These are phyloP conservation scores for Caenorhabditis macrosperma DNA, from an alignment of 2,888 invertebrate genomes.

Conservation along the genomic window DNA sequence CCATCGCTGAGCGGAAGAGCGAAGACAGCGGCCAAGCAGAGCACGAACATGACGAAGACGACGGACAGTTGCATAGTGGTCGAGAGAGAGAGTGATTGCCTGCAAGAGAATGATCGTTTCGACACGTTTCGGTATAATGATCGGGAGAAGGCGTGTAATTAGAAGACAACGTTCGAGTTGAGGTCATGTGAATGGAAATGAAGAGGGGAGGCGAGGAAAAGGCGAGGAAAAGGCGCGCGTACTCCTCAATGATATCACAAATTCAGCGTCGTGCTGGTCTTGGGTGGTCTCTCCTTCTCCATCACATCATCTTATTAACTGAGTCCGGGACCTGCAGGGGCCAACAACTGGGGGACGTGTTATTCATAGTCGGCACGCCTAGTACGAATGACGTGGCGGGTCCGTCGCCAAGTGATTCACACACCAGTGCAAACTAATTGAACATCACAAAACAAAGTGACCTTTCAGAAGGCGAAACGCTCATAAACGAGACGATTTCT, in stretches of 20 bases:
- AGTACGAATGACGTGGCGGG: constrained; percentile 9
- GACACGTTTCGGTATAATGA: constrained; percentile 8
- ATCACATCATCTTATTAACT: constrained; percentile 34
- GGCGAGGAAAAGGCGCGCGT: neutral
- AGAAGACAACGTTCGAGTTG: constrained; percentile 17
- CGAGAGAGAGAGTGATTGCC: constrained; percentile 24
- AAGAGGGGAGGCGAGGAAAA: neutral
- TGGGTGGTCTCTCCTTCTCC: constrained; percentile 27
- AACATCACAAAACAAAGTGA: constrained; percentile 11
- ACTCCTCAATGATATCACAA: constrained; percentile 31
- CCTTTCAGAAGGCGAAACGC: neutral
- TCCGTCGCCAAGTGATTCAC: neutral
- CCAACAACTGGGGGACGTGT: neutral
- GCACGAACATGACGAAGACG: constrained; percentile 35
- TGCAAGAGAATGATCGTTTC: constrained; percentile 18
- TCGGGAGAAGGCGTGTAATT: constrained; percentile 32
- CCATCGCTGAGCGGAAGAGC: constrained; percentile 44
- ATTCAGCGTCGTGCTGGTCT: constrained; percentile 36
- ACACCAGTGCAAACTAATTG: neutral
- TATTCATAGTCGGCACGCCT: neutral
- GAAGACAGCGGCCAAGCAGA: constrained; percentile 49
- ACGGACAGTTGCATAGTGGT: constrained; percentile 46
- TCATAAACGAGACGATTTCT: neutral
- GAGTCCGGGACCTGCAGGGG: neutral
- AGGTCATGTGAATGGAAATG: constrained; percentile 37